phyloP scores from a whole-genome alignment of 2,797 vertebrate genomes.

The Xenentodon cancila region DNA sequence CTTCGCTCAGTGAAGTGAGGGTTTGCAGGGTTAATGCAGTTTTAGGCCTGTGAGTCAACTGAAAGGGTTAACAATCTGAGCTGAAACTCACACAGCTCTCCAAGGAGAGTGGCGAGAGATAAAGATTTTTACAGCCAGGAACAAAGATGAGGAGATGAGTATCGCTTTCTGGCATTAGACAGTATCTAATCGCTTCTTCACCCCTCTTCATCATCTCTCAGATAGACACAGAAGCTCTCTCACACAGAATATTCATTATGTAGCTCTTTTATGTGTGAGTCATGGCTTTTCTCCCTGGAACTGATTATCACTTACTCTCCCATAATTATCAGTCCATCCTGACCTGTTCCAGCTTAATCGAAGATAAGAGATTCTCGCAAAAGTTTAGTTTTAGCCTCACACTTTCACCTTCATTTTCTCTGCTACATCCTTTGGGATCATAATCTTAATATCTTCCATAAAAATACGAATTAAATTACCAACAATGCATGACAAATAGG shows the following conservation, averaged over 20 bases:
- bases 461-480: conserved; percentile 19
- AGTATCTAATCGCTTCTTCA: conserved; percentile 53
- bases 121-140: conserved; percentile 34
- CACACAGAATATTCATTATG: conserved; percentile 45
- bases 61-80: conserved; percentile 60
- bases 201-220: conserved; percentile 39
- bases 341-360: conserved; percentile 53
- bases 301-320: conserved; percentile 52
- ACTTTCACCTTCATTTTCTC: conserved; percentile 11
- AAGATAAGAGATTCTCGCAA: conserved; percentile 37
- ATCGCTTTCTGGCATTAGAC: conserved; percentile 53
- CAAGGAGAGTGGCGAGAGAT: conserved; percentile 15
- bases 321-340: conserved; percentile 44
- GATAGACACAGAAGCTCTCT: conserved; percentile 24
- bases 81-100: conserved; percentile 45
- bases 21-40: conserved; percentile 40
- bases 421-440: conserved; percentile 3
- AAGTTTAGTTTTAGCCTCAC: conserved; percentile 44
- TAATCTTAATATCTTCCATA: conserved; percentile 20
- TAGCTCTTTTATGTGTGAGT: conserved; percentile 56
- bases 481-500: conserved; percentile 31
- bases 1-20: conserved; percentile 9
- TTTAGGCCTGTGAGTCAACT: conserved; percentile 15
- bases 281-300: conserved; percentile 57
- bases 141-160: conserved; percentile 50